Evolutionary conservation across 2,113 vertebrate species (phyloP), one percentile per base, ranked within the genome.

Genomic region (Pterocles orientalis): DNA sequence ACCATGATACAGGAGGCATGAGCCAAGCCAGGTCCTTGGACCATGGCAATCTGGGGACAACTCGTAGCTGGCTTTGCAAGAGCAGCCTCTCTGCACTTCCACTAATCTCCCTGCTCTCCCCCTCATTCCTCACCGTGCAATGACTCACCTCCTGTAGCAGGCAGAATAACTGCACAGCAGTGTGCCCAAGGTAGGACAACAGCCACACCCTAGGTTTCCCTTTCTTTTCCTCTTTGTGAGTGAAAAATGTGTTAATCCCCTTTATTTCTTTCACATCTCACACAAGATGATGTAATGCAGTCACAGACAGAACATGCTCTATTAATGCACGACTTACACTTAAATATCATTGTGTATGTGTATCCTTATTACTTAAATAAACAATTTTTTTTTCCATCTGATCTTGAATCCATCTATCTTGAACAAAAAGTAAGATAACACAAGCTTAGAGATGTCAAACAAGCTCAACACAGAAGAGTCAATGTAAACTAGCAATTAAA

Each of bases 1-100:
- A n/a, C 7, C 6, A 56, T 7, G 18, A 8, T 23, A 61, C 1
- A 3, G 47, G 20, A 75, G 43, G 71, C 13, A 11, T 3, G 0
- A 0, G 17, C 33, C 62, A 64, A 88, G 24, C 9, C 33, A 16
- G 11, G 20, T 18, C 12, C 8, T 31, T 9, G 12, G 43, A 17
- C 51, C 5, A n/a, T 21, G 83, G 21, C 28, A 73, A 18, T 39
- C 73, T 76, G 68, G 60, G 85, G 61, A 33, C 23, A 34, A 3
- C 1, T 64, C 64, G 50, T 14, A 3, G 29, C 3, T 87, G 41
- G 26, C 14, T 57, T 73, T 77, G 33, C 50, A 48, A 29, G 25
- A 84, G 34, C 18, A 51, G 20, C 18, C 21, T 84, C 72, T 68
- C 25, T 36, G 53, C 34, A 10, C 16, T 56, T 72, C 64, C 19